Percentiles rank a stretch among this genome's conserved stretches.
Conservation (phyloP, 2,113 vertebrate genomes). For the Camelus bactrianus region DNA sequence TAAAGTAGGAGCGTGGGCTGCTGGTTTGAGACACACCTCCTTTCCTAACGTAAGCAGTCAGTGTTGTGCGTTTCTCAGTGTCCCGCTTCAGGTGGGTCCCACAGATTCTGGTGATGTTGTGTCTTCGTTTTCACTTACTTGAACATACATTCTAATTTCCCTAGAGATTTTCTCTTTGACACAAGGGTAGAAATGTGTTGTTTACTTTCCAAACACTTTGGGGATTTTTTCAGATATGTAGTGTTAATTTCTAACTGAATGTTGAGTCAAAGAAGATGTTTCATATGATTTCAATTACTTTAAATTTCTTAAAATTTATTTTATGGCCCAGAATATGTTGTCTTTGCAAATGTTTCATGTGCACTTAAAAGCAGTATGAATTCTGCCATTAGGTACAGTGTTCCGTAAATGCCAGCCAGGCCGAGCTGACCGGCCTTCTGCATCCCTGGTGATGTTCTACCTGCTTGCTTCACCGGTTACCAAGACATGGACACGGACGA, state of each 20-base stretch:
- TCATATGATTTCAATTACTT: background rate
- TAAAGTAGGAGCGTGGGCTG: background rate
- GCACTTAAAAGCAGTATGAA: background rate
- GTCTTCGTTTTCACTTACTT: conserved; percentile 1
- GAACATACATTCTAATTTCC: background rate
- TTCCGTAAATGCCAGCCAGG: background rate
- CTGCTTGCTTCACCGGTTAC: background rate
- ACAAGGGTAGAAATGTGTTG: background rate
- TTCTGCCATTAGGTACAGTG: background rate
- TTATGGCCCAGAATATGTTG: background rate
- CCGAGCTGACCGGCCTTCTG: background rate
- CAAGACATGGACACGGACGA: background rate
- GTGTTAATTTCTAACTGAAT: conserved; percentile 32
- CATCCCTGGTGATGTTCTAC: background rate
- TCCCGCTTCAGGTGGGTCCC: background rate
- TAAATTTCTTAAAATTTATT: background rate
- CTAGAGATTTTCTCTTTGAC: conserved; percentile 16
- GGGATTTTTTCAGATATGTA: background rate
- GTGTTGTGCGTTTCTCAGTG: background rate
- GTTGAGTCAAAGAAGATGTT: background rate
- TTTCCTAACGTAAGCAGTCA: conserved; percentile 37
- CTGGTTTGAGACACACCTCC: background rate
- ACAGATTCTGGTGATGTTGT: conserved; percentile 24
- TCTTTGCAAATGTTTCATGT: background rate
- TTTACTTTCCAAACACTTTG: background rate